These are phyloP conservation scores for Megalonaias nervosa DNA, from an alignment of 1,140 invertebrate genomes.

Conservation along the genomic window DNA sequence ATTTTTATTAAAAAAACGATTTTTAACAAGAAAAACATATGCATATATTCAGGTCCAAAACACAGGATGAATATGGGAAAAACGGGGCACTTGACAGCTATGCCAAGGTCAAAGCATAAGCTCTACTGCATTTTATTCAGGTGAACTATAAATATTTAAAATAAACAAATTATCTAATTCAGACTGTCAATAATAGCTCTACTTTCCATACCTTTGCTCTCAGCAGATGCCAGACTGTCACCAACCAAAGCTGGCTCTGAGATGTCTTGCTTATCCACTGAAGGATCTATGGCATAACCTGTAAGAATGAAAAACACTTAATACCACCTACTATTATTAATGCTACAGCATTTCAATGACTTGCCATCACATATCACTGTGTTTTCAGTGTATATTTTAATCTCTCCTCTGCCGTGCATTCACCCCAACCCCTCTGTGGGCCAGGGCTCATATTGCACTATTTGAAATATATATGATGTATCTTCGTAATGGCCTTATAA, in stretches of 20 bases:
- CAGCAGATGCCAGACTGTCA: constrained; percentile 76
- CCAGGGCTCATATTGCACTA: background rate
- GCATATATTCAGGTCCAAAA: too few species aligned
- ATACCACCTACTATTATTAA: background rate
- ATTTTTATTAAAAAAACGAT: too few species aligned
- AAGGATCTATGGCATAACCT: constrained; percentile 97
- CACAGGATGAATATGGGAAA: too few species aligned
- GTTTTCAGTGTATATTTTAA: too few species aligned
- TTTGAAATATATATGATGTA: background rate
- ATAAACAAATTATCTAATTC: background rate
- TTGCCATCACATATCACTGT: too few species aligned
- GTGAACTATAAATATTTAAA: background rate
- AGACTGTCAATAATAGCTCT: background rate
- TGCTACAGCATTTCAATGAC: too few species aligned
- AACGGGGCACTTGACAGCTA: too few species aligned
- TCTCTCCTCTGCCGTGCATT: background rate
- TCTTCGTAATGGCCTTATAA: background rate
- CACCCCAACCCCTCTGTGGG: background rate
- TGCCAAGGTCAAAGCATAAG: too few species aligned
- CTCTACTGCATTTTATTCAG: too few species aligned
- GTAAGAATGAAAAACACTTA: constrained; percentile 40
- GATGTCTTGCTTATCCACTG: constrained; percentile 78
- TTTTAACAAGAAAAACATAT: too few species aligned
- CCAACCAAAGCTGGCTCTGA: constrained; percentile 79
- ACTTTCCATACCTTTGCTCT: constrained; percentile 69